Evolutionary conservation across 1,140 invertebrate species (phyloP), one percentile per base, ranked within the genome.

Genomic region (Danaus melanippus): DNA sequence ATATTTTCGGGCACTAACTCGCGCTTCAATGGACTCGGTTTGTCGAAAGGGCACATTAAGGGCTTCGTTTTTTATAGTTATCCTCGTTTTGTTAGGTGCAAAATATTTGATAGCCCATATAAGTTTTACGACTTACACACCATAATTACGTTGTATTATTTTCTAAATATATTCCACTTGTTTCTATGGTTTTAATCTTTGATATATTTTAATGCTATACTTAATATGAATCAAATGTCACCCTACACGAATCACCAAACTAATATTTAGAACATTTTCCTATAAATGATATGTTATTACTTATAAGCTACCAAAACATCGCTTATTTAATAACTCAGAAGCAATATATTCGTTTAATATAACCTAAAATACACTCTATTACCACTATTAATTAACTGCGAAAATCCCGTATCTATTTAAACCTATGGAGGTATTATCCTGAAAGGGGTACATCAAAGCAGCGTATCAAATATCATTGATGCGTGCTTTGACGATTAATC

Each of bases 71-170:
- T 76, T 71, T 70, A 73, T 71, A 68, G 69, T 68, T 68, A 60
- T 42, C 42, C 40, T 56, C 49, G 64, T 64, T 62, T 64, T 63
- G 68, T 71, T 53, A 70, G 65, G 69, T 69, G 74, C 65, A 70
- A 74, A 76, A 72, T 72, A 69, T 75, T 76, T 71, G 63, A 76
- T 69, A 62, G 57, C 43, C 46, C 52, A 53, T 67, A 66, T 49
- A 55, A 58, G 53, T 53, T 62, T 67, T 71, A 71, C 48, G 67
- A 42, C 65, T 61, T 55, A 46, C 41, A 51, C 53, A 55, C 56
- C 45, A 58, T 74, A 67, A 68, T 71, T 70, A 62, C 43, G 63
- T 67, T 57, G 46, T 74, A 71, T 68, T 71, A 15, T 49, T 32
- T 32, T 32, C 21, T 32, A 32, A 32, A 32, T 1, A 32, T 32